Base-by-base conservation (phyloP, 2,888 invertebrate species). In the Argyresthia goedartella region DNA sequence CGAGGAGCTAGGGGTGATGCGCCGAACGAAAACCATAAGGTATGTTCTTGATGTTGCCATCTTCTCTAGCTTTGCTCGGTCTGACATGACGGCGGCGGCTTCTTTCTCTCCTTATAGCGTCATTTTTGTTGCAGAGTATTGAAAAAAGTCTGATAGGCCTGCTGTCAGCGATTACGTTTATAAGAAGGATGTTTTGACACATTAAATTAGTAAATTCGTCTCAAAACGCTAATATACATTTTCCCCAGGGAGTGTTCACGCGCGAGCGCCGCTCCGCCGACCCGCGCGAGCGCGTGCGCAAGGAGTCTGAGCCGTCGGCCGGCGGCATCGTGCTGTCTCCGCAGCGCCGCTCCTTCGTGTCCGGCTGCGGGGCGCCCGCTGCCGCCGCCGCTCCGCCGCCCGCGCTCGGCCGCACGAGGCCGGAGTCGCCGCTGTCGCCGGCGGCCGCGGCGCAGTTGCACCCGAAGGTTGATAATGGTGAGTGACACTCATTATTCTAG, bases 281-380 rank as follows among this genome's bases (percentile, higher is more conserved):
- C 72, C 92, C 92, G 4, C 89, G 92, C 56, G 94, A 94, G 71
- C 90, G 94, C 49, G 88, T 94, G 50, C 91, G 93, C 59, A 94
- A 94, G 73, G 94, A 94, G 76, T 91, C 92, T 71, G 94, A 94
- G 74, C 66, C 77, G 35, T 72, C 69, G 59, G 74, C 66, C 51
- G 73, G 74, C 54, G 93, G 93, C 50, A 94, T 95, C 61, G 92
- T 95, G 60, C 84, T 96, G 64, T 94, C 95, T 60, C 96, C 95
- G 51, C 95, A 95, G 76, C 89, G 95, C 10, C 89, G 95, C 59
- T 94, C 93, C 65, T 95, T 95, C 84, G 94, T 93, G 64, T 93
- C 94, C 11, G 95, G 95, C 53, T 96, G 96, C 80, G 95, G 93
- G 61, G 94, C 95, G 53, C 90, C 90, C 11, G 88, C 88, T 36